These are phyloP conservation scores for Esox niger DNA, from an alignment of 2,113 vertebrate genomes.

Conservation along the genomic window DNA sequence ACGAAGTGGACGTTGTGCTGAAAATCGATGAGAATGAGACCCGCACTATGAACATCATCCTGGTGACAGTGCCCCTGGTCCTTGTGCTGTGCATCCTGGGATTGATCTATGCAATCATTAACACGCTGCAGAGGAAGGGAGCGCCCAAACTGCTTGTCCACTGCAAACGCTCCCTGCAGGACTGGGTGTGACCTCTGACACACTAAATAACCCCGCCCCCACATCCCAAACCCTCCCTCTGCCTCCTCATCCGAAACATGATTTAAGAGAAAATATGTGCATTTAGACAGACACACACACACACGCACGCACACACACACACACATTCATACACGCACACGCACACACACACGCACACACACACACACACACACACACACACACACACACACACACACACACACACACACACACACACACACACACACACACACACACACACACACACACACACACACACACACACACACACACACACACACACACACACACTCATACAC, in stretches of 20 bases:
- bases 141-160: slow-evolving; percentile 86
- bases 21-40: slow-evolving; percentile 87
- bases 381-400: too few species aligned
- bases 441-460: too few species aligned
- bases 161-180: slow-evolving; percentile 96
- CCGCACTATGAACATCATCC: slow-evolving; percentile 85
- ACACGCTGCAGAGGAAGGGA: slow-evolving; percentile 93
- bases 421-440: too few species aligned
- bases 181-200: slow-evolving; percentile 87
- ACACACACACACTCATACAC: slow-evolving; percentile 9
- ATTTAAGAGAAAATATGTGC: slow-evolving; percentile 44
- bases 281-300: slow-evolving; percentile 5
- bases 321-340: slow-evolving; percentile 30
- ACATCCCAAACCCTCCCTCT: slow-evolving; percentile 29
- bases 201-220: background rate
- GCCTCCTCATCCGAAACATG: slow-evolving; percentile 37
- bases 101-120: slow-evolving; percentile 87
- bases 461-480: too few species aligned
- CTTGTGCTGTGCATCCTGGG: slow-evolving; percentile 91
- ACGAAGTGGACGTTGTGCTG: slow-evolving; percentile 89
- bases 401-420: too few species aligned
- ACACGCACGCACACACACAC: slow-evolving; percentile 20
- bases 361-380: too few species aligned
- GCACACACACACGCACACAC: slow-evolving; percentile 33
- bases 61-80: slow-evolving; percentile 87